Percentiles rank a stretch among this genome's conserved stretches.
phyloP scores from a whole-genome alignment of 2,797 vertebrate species.

The Anisognathus igniventris region DNA sequence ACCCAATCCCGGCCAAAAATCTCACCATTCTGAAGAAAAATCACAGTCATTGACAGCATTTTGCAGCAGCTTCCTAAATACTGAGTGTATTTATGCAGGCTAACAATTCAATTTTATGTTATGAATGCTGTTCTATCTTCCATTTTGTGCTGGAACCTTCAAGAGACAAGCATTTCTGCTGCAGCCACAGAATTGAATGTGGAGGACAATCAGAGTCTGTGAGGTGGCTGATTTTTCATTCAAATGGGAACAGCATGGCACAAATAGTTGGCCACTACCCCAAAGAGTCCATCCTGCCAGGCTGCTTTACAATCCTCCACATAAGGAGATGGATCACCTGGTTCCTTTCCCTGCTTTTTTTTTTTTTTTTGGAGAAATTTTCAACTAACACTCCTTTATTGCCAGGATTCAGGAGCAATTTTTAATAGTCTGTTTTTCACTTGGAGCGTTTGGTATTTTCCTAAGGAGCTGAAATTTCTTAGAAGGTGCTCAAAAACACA shows the following conservation, averaged over 20 bases:
- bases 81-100: not conserved
- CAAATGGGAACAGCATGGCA: not conserved
- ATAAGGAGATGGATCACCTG: not conserved
- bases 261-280: not conserved
- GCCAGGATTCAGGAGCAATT: not conserved
- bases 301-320: not conserved
- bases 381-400: accelerated
- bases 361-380: not conserved
- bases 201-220: not conserved
- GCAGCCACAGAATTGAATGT: accelerated
- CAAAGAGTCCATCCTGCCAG: not conserved
- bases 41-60: not conserved
- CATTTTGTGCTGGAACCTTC: not conserved
- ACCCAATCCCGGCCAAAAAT: not conserved
- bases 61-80: not conserved
- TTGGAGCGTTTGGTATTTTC: not conserved
- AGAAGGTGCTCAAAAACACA: not conserved
- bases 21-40: not conserved
- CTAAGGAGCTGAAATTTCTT: not conserved
- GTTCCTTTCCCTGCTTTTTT: not conserved
- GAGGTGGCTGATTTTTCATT: not conserved
- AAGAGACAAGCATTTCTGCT: not conserved
- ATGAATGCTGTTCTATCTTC: not conserved
- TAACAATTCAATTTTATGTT: not conserved
- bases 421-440: not conserved